Evolutionary conservation across 2,888 invertebrate species (phyloP).

Genomic region (Mesoligia furuncula): DNA sequence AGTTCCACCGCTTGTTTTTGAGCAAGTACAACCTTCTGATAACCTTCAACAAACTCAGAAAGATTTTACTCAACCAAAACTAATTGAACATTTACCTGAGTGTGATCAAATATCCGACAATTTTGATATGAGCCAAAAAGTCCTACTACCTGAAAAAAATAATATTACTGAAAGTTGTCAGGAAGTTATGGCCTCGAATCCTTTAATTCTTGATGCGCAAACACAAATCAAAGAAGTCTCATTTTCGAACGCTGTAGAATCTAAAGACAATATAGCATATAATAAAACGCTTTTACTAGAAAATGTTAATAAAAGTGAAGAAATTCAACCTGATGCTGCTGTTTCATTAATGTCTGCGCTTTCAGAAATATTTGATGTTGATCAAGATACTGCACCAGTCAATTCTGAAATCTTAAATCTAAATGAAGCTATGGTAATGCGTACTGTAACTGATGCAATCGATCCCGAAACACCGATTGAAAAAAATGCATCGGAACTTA

Average conservation of each 20-base stretch:
- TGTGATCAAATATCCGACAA: background rate
- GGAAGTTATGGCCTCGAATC: background rate
- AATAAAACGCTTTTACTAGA: background rate
- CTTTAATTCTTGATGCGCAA: background rate
- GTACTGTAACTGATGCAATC: background rate
- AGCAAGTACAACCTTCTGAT: background rate
- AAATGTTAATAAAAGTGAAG: slow-evolving; percentile 1
- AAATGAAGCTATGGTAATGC: background rate
- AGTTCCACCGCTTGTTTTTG: background rate
- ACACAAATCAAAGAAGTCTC: background rate
- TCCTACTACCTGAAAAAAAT: background rate
- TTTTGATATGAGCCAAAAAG: background rate
- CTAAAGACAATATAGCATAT: background rate
- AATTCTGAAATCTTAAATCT: background rate
- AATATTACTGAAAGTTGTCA: background rate
- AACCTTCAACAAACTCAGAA: background rate
- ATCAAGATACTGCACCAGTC: slow-evolving; percentile 5
- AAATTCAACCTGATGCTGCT: background rate
- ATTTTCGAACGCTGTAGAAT: background rate
- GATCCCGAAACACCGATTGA: background rate
- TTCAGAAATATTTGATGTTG: slow-evolving; percentile 14
- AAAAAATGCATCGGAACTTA: background rate
- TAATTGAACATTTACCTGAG: background rate
- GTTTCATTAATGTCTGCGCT: slow-evolving; percentile 24
- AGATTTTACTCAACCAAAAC: background rate